Conservation (phyloP, 2,113 vertebrate genomes). For the Onychostruthus taczanowskii region DNA sequence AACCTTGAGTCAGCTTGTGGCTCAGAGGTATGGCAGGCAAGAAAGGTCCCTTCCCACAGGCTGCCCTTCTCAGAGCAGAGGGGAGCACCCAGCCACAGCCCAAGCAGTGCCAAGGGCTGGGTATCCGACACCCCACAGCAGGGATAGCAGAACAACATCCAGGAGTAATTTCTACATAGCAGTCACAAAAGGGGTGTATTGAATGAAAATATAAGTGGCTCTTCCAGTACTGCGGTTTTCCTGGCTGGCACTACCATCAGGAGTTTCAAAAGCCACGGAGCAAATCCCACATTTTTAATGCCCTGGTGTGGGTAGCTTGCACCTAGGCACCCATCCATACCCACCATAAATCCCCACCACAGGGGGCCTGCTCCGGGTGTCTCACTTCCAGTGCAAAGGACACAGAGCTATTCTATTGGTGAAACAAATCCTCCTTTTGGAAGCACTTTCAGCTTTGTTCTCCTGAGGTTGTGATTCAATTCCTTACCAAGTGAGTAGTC, state of each 20-base stretch:
- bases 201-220: not conserved
- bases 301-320: not conserved
- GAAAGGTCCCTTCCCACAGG: not conserved
- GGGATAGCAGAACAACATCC: rapidly evolving
- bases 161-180: not conserved
- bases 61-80: not conserved
- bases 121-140: rapidly evolving
- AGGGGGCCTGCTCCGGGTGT: not conserved
- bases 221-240: not conserved
- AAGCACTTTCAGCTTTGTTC: not conserved
- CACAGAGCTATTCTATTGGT: not conserved
- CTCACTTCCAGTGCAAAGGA: not conserved
- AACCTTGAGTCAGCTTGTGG: not conserved
- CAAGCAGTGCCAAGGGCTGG: not conserved
- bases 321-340: rapidly evolving
- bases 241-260: not conserved
- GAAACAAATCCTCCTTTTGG: not conserved
- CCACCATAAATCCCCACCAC: not conserved
- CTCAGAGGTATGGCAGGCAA: not conserved
- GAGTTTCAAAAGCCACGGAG: not conserved
- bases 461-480: not conserved
- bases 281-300: not conserved
- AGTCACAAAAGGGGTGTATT: not conserved
- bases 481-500: not conserved
- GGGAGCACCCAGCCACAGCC: not conserved